Base-by-base conservation (phyloP, 2,888 invertebrate species). In the Hedya salicella region DNA sequence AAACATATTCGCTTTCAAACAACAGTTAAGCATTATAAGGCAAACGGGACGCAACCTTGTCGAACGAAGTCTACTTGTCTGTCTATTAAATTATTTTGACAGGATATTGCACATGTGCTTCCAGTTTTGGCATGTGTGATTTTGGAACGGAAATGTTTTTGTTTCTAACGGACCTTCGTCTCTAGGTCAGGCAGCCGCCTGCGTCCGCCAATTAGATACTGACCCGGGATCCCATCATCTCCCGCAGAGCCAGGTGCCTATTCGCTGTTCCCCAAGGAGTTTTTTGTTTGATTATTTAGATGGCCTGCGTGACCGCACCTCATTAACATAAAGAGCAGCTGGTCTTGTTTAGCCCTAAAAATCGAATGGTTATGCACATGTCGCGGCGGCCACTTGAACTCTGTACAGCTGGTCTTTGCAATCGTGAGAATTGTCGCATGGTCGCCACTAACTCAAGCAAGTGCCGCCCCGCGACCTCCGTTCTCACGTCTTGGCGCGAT, bases 361-460 rank as follows among this genome's bases (percentile, higher is more conserved):
- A 86, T 90, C 88, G 90, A 91, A 91, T 88, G 84, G 81, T 80
- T 76, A 76, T 84, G 78, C 86, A 88, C 85, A 84, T 82, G 82
- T 77, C 78, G 80, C 78, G 71, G 68, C 76, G 88, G 86, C 84
- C 86, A 87, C 77, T 80, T 76, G 48, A 66, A 54, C 72, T 77
- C 70, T 68, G 70, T 77, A 78, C 86, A 85, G 83, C 86, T 86
- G 85, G 80, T 85, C 78, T 83, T 82, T 67, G 80, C 80, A 75
- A 78, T 86, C 88, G 90, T 92, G 91, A 89, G 91, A 92, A 91
- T 85, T 75, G 76, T 74, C 69, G 62, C 67, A 71, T 64, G 70
- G 71, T 73, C 68, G 73, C 86, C 71, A 68, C 71, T 4, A 25
- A 25, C 25, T 6, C 25, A 82, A 88, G 81, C 91, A 91, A 91